A percentile compares a stretch with the other conserved stretches of the same genome.
Conservation (phyloP, 2,888 invertebrate species). For the Luperina nickerlii region DNA sequence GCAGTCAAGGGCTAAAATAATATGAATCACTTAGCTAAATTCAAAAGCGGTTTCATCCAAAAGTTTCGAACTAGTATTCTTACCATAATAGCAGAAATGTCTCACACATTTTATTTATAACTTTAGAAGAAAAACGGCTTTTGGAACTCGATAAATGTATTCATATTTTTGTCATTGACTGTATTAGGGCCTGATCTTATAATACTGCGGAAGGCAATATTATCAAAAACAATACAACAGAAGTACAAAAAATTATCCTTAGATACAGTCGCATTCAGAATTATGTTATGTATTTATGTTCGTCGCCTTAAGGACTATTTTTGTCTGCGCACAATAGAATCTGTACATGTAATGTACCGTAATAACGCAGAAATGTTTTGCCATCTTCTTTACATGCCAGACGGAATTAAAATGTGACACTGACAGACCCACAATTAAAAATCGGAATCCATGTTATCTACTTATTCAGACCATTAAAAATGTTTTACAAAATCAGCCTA, state of each 20-base stretch:
- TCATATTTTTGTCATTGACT: not conserved
- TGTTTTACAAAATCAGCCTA: no score
- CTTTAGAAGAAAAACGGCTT: not conserved
- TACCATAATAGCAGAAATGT: slow-evolving; percentile 15
- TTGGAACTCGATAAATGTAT: not conserved
- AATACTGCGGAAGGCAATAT: not conserved
- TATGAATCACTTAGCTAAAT: not conserved
- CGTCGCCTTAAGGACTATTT: not conserved
- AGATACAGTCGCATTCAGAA: not conserved
- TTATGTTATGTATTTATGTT: not conserved
- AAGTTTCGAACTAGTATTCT: slow-evolving; percentile 20
- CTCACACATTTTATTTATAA: not conserved
- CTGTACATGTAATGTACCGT: not conserved
- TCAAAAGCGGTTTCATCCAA: not conserved
- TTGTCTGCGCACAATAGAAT: not conserved
- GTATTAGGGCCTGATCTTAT: not conserved
- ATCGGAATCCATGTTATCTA: no score
- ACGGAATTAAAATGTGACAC: not conserved
- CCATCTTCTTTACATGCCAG: not conserved
- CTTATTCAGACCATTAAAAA: not conserved
- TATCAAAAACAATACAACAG: not conserved
- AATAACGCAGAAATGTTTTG: not conserved
- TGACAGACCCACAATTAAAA: not conserved
- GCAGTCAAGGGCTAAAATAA: not conserved
- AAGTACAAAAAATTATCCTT: not conserved